Percentiles rank a stretch among this genome's conserved stretches.
Evolutionary conservation across 2,888 invertebrate species (phyloP).

Genomic region (Tromatobia lineatoria): DNA sequence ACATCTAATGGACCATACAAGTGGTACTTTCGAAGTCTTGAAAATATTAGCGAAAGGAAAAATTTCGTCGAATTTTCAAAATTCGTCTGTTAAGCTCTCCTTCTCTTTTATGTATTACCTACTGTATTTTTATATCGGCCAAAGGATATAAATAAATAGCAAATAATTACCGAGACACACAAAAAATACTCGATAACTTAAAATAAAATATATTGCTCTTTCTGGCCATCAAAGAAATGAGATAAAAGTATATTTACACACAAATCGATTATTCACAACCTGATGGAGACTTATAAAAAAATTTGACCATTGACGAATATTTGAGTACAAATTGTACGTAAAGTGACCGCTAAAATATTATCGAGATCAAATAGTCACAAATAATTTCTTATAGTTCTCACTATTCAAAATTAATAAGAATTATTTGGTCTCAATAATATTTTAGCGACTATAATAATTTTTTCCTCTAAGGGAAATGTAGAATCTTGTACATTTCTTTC

Average conservation of each 20-base stretch:
- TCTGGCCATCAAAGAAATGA: neutral
- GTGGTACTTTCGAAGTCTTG: slow-evolving; percentile 50
- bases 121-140: neutral
- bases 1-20: slow-evolving; percentile 60
- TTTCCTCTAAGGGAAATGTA: too few relatives aligned
- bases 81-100: neutral
- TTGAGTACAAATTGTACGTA: too few relatives aligned
- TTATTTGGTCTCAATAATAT: too few relatives aligned
- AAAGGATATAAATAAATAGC: neutral
- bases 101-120: neutral
- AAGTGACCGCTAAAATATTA: too few relatives aligned
- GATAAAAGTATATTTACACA: neutral
- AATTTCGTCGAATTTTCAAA: slow-evolving; percentile 2
- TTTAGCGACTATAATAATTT: too few relatives aligned
- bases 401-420: too few relatives aligned
- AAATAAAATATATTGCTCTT: neutral
- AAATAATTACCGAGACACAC: neutral
- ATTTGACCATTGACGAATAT: too few relatives aligned
- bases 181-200: neutral
- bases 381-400: too few relatives aligned
- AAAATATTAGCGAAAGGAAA: slow-evolving; percentile 42
- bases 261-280: neutral
- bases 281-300: slow-evolving; percentile 45
- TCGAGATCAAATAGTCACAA: too few relatives aligned
- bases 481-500: too few relatives aligned